Percentiles rank a stretch among this genome's conserved stretches.
phyloP scores from a whole-genome alignment of 2,888 invertebrate species.

The Panopea generosa region DNA sequence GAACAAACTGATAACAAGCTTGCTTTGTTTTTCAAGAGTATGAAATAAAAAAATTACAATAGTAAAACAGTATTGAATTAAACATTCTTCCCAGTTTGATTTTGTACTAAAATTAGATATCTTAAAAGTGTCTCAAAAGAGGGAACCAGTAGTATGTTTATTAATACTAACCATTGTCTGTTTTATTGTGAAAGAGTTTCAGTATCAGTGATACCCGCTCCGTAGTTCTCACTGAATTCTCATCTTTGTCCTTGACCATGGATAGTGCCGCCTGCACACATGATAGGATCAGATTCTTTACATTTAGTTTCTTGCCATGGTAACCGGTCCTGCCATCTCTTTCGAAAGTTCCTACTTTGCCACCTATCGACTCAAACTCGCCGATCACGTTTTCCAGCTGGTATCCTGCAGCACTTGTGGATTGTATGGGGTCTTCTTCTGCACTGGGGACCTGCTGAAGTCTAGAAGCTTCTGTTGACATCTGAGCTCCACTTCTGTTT shows the following conservation, averaged over 20 bases:
- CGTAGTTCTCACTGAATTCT: conserved; percentile 62
- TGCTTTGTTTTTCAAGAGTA: no score
- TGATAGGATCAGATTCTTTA: conserved; percentile 58
- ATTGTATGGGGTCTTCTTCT: not conserved
- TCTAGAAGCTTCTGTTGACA: no score
- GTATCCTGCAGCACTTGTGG: not conserved
- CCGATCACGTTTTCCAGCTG: conserved; percentile 20
- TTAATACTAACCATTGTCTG: no score
- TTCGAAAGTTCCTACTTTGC: not conserved
- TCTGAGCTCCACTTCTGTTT: no score
- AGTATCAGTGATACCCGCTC: conserved; percentile 69
- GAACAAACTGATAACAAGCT: no score
- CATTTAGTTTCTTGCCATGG: conserved; percentile 26
- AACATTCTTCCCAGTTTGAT: no score
- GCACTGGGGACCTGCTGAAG: no score
- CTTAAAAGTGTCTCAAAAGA: no score
- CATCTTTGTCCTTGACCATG: conserved; percentile 73
- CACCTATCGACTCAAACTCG: conserved; percentile 9
- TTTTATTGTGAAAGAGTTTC: conserved; percentile 47
- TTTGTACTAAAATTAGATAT: no score
- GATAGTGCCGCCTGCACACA: conserved; percentile 75
- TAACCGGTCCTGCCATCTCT: not conserved
- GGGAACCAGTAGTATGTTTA: no score
- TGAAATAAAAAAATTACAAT: no score
- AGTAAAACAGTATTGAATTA: no score